Percentiles rank a stretch among this genome's conserved stretches.
These are phyloP conservation scores for Castor canadensis DNA, from an alignment of 2,113 vertebrate genomes.

Conservation along the genomic window DNA sequence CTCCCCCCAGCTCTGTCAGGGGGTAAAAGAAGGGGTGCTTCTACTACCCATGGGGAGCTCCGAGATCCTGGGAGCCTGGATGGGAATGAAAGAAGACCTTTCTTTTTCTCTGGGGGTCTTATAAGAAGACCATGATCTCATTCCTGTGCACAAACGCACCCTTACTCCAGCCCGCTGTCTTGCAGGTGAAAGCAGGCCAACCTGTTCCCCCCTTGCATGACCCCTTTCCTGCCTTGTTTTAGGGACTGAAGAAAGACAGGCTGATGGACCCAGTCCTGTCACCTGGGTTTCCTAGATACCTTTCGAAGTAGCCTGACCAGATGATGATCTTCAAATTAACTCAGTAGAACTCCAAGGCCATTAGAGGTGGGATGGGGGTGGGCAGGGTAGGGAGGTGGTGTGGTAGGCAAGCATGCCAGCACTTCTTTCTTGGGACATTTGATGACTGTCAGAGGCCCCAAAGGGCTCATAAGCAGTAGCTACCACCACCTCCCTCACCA, in stretches of 20 bases:
- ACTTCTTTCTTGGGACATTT: neutral
- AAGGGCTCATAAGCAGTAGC: neutral
- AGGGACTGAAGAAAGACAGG: neutral
- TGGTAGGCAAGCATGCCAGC: neutral
- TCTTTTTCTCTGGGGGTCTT: neutral
- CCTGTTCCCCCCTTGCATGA: neutral
- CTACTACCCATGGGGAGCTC: neutral
- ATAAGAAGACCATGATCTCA: neutral
- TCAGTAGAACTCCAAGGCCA: neutral
- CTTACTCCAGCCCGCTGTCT: neutral
- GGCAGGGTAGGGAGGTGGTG: neutral
- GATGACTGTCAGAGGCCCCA: neutral
- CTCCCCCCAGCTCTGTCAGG: neutral
- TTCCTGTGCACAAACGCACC: neutral
- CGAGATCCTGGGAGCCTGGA: neutral
- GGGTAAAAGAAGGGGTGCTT: neutral
- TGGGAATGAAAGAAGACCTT: neutral
- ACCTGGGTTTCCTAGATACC: neutral
- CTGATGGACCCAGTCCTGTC: neutral
- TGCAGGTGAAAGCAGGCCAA: neutral
- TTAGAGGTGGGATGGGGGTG: neutral
- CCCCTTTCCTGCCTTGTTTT: neutral
- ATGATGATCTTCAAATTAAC: neutral
- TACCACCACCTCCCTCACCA: neutral
- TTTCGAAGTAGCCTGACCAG: slow-evolving; percentile 7